Evolutionary conservation across 2,888 invertebrate genomes (phyloP).

Genomic region (Nymphalis urticae): DNA sequence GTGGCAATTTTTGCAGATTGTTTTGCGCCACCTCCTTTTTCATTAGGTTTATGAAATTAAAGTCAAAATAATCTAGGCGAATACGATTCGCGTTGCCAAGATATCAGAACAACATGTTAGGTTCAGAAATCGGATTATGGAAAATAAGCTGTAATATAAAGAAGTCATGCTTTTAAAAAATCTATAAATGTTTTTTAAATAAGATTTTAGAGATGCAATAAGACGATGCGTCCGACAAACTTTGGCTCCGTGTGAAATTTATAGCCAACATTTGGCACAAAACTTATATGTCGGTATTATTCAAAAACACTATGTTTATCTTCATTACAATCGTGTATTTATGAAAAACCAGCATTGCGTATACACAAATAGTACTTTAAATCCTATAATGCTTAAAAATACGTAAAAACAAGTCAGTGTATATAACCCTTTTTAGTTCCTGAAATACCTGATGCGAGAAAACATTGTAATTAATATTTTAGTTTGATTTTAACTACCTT

Average conservation of each 20-base stretch:
- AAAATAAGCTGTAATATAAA: neutral
- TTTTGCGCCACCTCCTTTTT: slow-evolving; percentile 8
- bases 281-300: slow-evolving; percentile 19
- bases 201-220: slow-evolving; percentile 9
- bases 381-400: too few relatives aligned
- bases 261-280: slow-evolving; percentile 27
- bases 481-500: too few relatives aligned
- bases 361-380: neutral
- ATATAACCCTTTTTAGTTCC: too few relatives aligned
- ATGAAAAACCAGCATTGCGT: slow-evolving; percentile 21
- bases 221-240: slow-evolving; percentile 10
- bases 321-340: slow-evolving; percentile 28
- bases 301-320: slow-evolving; percentile 29
- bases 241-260: slow-evolving; percentile 17
- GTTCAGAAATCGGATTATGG: neutral
- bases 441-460: too few relatives aligned
- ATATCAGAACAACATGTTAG: neutral
- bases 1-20: slow-evolving; percentile 20
- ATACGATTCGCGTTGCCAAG: neutral
- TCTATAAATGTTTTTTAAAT: neutral
- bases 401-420: too few relatives aligned
- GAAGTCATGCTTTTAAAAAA: neutral
- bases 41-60: slow-evolving; percentile 3
- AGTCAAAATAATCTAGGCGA: neutral
- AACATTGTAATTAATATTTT: too few relatives aligned